Evolutionary conservation across 2,797 vertebrate genomes (phyloP).

Genomic region (Benthosema pterotum): DNA sequence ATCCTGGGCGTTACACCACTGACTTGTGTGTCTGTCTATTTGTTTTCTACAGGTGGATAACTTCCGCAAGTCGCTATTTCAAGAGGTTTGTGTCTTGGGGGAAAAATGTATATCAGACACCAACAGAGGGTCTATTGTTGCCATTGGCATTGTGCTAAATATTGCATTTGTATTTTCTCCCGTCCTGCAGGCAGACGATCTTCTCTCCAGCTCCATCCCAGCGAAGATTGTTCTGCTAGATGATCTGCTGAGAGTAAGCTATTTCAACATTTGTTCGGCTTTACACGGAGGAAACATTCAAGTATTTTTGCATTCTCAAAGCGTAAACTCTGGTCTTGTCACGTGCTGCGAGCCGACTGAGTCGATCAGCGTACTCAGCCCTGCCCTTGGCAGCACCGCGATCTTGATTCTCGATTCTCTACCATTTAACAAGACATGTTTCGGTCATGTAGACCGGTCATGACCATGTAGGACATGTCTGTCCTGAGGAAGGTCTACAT

Average conservation of each 20-base stretch:
- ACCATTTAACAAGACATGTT: too few species aligned
- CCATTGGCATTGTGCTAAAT: not conserved
- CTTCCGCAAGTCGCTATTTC: conserved; percentile 66
- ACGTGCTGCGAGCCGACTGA: too few species aligned
- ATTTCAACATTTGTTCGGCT: not conserved
- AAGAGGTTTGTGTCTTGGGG: conserved; percentile 58
- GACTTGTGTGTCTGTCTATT: not conserved
- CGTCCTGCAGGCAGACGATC: conserved; percentile 80
- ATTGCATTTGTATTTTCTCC: not conserved
- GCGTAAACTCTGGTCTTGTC: too few species aligned
- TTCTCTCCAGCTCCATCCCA: conserved; percentile 83
- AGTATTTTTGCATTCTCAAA: too few species aligned
- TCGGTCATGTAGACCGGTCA: too few species aligned
- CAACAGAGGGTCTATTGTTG: not conserved
- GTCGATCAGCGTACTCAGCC: too few species aligned
- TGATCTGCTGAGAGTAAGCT: conserved; percentile 79
- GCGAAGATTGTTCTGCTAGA: conserved; percentile 83
- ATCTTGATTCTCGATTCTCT: too few species aligned
- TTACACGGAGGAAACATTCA: too few species aligned
- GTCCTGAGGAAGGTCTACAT: too few species aligned
- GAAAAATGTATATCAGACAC: not conserved
- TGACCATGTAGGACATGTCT: too few species aligned
- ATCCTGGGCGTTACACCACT: too few species aligned
- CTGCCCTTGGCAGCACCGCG: too few species aligned
- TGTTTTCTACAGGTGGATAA: conserved; percentile 67